A percentile compares a stretch with the other conserved stretches of the same genome.
These are phyloP conservation scores for Rotaria magnacalcarata DNA, from an alignment of 2,888 invertebrate genomes.

Conservation along the genomic window DNA sequence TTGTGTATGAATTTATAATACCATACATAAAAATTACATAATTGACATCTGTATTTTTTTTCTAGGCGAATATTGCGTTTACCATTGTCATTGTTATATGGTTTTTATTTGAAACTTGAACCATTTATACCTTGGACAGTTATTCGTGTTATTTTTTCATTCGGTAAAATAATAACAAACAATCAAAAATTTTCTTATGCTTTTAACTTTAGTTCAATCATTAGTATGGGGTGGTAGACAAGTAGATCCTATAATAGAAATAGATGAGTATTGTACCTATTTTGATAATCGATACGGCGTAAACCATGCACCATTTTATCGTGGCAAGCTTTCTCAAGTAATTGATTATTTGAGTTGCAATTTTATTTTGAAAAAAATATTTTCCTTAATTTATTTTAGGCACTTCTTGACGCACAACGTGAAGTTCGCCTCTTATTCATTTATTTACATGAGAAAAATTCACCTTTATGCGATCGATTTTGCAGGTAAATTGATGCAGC, in stretches of 20 bases:
- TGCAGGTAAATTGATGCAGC: not conserved
- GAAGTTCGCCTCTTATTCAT: slow-evolving; percentile 31
- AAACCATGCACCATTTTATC: slow-evolving; percentile 84
- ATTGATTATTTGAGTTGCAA: not conserved
- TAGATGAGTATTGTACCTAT: slow-evolving; percentile 74
- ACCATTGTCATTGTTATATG: slow-evolving; percentile 21
- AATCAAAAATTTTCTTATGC: no score
- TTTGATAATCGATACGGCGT: slow-evolving; percentile 76
- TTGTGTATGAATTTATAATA: not conserved
- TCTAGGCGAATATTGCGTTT: slow-evolving; percentile 9
- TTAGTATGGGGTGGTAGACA: not conserved
- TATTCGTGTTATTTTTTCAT: not conserved
- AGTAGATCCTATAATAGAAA: slow-evolving; percentile 81
- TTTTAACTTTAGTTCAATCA: not conserved
- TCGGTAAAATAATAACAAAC: not conserved
- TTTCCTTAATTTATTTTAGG: not conserved
- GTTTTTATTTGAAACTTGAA: not conserved
- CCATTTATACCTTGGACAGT: not conserved
- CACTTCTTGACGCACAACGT: slow-evolving; percentile 1
- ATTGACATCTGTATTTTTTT: not conserved
- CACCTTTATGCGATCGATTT: slow-evolving; percentile 5
- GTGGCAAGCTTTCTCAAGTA: slow-evolving; percentile 81
- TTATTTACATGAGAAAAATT: slow-evolving; percentile 29
- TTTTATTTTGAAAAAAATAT: not conserved
- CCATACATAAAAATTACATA: no score